Base-by-base conservation (phyloP, 64 coral and sea anemone genomes). In the Actinia tenebrosa region DNA sequence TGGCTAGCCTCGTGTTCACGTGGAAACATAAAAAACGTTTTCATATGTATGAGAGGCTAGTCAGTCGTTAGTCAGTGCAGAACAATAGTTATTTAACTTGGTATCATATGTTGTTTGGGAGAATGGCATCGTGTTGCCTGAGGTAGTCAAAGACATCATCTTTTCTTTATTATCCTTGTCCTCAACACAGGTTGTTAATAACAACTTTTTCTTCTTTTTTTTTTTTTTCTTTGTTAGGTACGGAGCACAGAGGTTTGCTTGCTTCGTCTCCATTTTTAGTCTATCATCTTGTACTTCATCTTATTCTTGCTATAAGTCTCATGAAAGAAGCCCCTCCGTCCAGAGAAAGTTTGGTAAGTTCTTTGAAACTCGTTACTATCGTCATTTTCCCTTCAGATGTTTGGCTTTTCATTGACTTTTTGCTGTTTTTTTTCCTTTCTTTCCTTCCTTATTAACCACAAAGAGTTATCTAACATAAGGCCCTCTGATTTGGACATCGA, bases 341-440 rank as follows among this genome's bases (percentile, higher is more conserved):
- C 16, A 55, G 84, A 77, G 88, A 89, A 30, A 89, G 88, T 43
- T 71, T 89, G 88, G 88, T 89, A 89, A 89, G 19, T 66, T 66
- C 22, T 20, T 37, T 37, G 30, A 1, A 37, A 37, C 22, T 66
- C n/a, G 14, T 3, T 20, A n/a, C 63, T 23, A n/a, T 66, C n/a
- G 3, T 66, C 19, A 19, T 66, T 66, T 66, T 66, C 22, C 63
- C 2, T n/a, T 66, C 19, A 37, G 30, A 37, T 37, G 30, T 23
- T 20, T 66, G 22, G 4, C 22, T 23, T 66, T 23, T 23, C 63
- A 8, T 66, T 66, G 30, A 37, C 19, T 5, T 66, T 66, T 50
- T 2, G 47, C 20, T 66, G 5, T 23, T 66, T 23, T 6, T n/a
- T 66, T 23, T 4, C 63, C 7, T 66, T 23, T 58, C 10, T 58